phyloP scores from a whole-genome alignment of 2,113 vertebrate genomes.

The Hemichromis elongatus region DNA sequence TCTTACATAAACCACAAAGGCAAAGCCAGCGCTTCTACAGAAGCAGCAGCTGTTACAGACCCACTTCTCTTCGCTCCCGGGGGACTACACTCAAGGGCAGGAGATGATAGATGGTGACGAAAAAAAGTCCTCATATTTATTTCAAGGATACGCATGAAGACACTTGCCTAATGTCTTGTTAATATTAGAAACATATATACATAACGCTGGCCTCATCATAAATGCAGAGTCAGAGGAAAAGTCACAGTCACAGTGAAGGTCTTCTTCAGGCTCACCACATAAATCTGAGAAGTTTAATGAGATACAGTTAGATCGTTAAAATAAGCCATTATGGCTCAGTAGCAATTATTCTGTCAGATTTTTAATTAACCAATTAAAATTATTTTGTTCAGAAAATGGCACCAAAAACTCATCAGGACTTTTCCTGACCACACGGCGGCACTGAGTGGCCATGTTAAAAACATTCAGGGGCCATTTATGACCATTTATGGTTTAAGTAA shows the following conservation, averaged over 20 bases:
- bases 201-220: not conserved
- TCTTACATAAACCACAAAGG: not conserved
- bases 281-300: not conserved
- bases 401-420: accelerated
- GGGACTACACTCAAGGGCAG: not conserved
- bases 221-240: not conserved
- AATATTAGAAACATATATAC: not conserved
- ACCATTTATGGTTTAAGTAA: not conserved
- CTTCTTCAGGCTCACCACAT: not conserved
- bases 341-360: not conserved
- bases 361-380: not conserved
- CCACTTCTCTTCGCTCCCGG: not conserved
- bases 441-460: not conserved
- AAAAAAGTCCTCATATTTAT: slow-evolving; percentile 13
- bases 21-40: not conserved
- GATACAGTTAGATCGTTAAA: not conserved
- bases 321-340: not conserved
- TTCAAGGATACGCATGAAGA: not conserved
- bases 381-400: not conserved
- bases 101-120: not conserved
- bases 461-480: not conserved
- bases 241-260: not conserved
- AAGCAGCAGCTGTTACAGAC: slow-evolving; percentile 12
- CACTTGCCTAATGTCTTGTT: not conserved
- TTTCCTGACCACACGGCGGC: not conserved